Evolutionary conservation across 92 coral and sea anemone species (phyloP), one percentile per base, ranked within the genome.

Genomic region (Isaurus tuberculatus): DNA sequence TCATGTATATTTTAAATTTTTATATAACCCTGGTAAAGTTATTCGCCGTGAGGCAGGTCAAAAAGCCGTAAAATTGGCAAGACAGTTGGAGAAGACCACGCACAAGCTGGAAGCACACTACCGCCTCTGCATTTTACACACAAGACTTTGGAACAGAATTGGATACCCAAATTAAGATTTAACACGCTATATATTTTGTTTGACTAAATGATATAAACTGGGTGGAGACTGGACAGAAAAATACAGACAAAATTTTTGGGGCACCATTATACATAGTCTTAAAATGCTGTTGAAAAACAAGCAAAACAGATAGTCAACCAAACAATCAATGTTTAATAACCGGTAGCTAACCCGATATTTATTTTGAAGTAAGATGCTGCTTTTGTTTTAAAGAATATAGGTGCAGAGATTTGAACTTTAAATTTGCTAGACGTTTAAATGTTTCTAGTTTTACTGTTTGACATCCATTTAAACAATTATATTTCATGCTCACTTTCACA

Each of bases 101-200:
- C 48, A 37, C 68, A 83, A 83, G 49, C 65, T 83, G 15, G 86
- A 83, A 83, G 79, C 86, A 20, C 85, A 82, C 37, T 15, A 65
- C 31, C 86, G 69, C 48, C 71, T 72, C 42, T 61, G 5, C 22
- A 49, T 19, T 64, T 64, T 23, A 64, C 69, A 13, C 69, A 64
- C 69, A 64, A 25, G 23, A 23, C 69, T 2, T 2, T 64, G 15
- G 69, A 64, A 14, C 19, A 49, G 3, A 15, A 49, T 15, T 48
- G 55, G 55, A 2, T 48, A 36, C n/a, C n/a, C n/a, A n/a, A n/a
- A n/a, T n/a, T n/a, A n/a, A n/a, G n/a, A n/a, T n/a, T n/a, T n/a
- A n/a, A n/a, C n/a, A n/a, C n/a, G n/a, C n/a, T n/a, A n/a, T n/a
- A n/a, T n/a, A n/a, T n/a, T n/a, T n/a, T n/a, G 46, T 40, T 40